Evolutionary conservation across 2,797 vertebrate species (phyloP), one percentile per base, ranked within the genome.

Genomic region (Schizothorax lantsangensis): DNA sequence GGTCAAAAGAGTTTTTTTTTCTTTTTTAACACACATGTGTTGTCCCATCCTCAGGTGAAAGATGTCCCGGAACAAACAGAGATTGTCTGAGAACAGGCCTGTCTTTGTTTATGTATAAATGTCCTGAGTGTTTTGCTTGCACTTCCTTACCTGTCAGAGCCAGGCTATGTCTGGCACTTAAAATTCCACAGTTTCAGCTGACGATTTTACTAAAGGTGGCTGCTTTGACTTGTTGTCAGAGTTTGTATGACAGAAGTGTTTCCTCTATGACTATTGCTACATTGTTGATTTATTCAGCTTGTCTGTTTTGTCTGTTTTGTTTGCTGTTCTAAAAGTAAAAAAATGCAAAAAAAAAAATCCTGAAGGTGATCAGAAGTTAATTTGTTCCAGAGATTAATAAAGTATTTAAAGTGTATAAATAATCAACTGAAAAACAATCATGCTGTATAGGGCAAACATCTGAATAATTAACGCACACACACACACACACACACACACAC

Each of bases 31-130:
- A 4, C 83, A 21, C 19, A 49, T 77, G 77, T 85, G 66, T 26
- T 8, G 52, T 47, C 85, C 81, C 77, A 45, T 62, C 64, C 30
- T 47, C 49, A 71, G 47, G 77, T 86, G 81, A 86, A 84, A 47
- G 30, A 54, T 64, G 47, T 73, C 71, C 36, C 9, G n/a, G 43
- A 64, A 68, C 23, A 1, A 21, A 33, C 54, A 74, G n/a, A 72
- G 75, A 75, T 49, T 69, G 47, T 45, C 78, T 23, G 66, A 59
- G 68, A 84, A 79, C 66, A 87, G 49, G 40, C 83, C 26, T 17
- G 64, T 36, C 82, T 62, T 84, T 88, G 88, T 87, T 84, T 84
- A 84, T 64, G 23, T 62, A 43, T 43, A 72, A 71, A 86, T 66
- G 72, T 82, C 78, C 59, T 52, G 77, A 40, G 40, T 43, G 47